These are phyloP conservation scores for Baccha elongata DNA, from an alignment of 2,888 invertebrate genomes.

Conservation along the genomic window DNA sequence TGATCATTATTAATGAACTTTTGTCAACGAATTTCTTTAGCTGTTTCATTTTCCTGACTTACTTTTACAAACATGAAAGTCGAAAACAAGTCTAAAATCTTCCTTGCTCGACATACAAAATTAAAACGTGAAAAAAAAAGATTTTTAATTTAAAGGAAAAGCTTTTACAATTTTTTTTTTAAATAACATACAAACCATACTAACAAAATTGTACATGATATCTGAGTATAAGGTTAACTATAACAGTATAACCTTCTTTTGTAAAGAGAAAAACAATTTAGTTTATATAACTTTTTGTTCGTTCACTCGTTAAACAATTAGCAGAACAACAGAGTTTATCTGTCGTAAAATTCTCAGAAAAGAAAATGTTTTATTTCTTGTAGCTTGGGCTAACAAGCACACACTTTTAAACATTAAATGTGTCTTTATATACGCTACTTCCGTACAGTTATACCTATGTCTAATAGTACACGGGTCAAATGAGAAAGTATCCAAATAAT, in stretches of 20 bases:
- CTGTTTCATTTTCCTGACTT: too few species aligned
- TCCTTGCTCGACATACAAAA: too few species aligned
- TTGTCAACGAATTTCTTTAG: too few species aligned
- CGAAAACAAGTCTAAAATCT: too few species aligned
- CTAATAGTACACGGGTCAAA: conserved; percentile 32
- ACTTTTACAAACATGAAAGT: too few species aligned
- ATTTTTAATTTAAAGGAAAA: too few species aligned
- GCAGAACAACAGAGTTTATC: conserved; percentile 35
- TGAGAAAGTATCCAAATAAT: conserved; percentile 62
- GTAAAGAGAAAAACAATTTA: conserved; percentile 42
- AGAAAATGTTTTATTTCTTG: conserved; percentile 8
- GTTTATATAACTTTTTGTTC: conserved; percentile 35
- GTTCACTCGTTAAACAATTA: conserved; percentile 54
- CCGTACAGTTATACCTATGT: neutral
- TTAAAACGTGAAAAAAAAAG: too few species aligned
- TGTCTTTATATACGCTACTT: neutral
- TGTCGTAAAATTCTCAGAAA: conserved; percentile 44
- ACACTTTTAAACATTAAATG: conserved; percentile 17
- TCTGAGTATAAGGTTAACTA: too few species aligned
- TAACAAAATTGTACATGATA: neutral
- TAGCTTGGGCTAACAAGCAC: conserved; percentile 24
- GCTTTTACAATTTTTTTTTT: too few species aligned
- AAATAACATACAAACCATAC: too few species aligned
- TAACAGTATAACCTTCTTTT: too few species aligned
- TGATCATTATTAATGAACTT: too few species aligned